These are phyloP conservation scores for Zaprionus inermis DNA, from an alignment of 1,140 invertebrate genomes.

Conservation along the genomic window DNA sequence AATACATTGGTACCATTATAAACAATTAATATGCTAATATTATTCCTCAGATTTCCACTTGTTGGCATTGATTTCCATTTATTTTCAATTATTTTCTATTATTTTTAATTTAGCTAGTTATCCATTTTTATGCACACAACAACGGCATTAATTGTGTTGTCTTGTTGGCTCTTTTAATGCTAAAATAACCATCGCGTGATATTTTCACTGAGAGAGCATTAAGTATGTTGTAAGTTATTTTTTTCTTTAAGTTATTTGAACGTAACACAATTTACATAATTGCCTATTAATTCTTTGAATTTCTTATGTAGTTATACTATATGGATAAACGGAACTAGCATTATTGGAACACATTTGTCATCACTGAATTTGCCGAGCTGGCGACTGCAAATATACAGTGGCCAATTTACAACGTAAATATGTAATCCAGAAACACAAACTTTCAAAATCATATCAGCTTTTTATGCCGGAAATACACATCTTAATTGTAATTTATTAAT, in stretches of 20 bases:
- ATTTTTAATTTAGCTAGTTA: conserved; percentile 40
- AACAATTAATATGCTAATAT: conserved; percentile 9
- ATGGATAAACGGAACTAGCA: neutral
- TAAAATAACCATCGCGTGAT: conserved; percentile 2
- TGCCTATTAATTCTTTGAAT: neutral
- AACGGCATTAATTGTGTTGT: conserved; percentile 24
- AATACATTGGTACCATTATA: conserved; percentile 18
- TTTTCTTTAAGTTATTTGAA: neutral
- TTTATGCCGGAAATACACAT: neutral
- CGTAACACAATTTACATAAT: neutral
- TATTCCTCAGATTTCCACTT: conserved; percentile 52
- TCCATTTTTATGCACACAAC: conserved; percentile 55
- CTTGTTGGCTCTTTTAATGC: conserved; percentile 8
- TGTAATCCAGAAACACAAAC: neutral
- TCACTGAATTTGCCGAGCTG: conserved; percentile 55
- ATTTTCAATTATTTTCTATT: conserved; percentile 30
- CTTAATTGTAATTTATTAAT: neutral
- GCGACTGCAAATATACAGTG: conserved; percentile 52
- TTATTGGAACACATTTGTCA: conserved; percentile 36
- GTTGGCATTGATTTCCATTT: conserved; percentile 61
- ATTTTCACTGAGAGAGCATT: neutral
- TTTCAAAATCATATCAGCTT: neutral
- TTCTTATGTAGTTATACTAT: neutral
- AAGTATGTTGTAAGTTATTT: neutral
- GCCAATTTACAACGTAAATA: conserved; percentile 11